Conservation (phyloP, 2,113 vertebrate species). For the Prunella fulvescens region DNA sequence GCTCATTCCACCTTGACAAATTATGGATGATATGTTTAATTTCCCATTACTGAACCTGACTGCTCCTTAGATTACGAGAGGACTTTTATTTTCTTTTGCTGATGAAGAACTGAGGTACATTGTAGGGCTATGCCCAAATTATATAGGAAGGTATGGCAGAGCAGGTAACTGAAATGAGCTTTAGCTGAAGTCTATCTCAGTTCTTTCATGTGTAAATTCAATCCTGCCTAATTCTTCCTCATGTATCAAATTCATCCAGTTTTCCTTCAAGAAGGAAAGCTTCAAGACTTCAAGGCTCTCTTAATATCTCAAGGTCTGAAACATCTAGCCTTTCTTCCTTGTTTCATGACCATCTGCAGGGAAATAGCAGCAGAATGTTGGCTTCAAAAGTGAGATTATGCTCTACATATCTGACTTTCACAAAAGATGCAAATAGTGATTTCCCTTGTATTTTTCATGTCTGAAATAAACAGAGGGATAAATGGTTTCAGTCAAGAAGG, state of each 20-base stretch:
- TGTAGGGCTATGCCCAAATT: conserved; percentile 12
- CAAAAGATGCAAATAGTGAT: background rate
- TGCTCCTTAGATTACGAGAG: background rate
- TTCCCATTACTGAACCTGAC: conserved; percentile 55
- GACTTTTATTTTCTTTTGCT: conserved; percentile 56
- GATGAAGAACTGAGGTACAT: conserved; percentile 47
- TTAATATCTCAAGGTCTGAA: background rate
- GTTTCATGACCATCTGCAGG: background rate
- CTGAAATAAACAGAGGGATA: background rate
- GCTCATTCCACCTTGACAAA: conserved; percentile 60
- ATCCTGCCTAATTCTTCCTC: background rate
- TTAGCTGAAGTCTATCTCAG: background rate
- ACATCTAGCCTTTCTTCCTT: background rate
- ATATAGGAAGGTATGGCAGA: conserved; percentile 1
- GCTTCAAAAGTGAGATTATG: background rate
- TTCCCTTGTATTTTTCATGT: background rate
- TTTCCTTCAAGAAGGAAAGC: background rate
- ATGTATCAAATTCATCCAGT: background rate
- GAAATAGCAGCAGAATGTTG: background rate
- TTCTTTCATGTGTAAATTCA: background rate
- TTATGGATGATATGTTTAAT: conserved; percentile 64
- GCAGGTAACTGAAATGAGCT: conserved; percentile 4
- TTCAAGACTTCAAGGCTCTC: background rate
- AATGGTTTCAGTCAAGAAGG: background rate
- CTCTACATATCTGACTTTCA: background rate